Conservation (phyloP, 2,113 vertebrate genomes). For the Hyaena hyaena region DNA sequence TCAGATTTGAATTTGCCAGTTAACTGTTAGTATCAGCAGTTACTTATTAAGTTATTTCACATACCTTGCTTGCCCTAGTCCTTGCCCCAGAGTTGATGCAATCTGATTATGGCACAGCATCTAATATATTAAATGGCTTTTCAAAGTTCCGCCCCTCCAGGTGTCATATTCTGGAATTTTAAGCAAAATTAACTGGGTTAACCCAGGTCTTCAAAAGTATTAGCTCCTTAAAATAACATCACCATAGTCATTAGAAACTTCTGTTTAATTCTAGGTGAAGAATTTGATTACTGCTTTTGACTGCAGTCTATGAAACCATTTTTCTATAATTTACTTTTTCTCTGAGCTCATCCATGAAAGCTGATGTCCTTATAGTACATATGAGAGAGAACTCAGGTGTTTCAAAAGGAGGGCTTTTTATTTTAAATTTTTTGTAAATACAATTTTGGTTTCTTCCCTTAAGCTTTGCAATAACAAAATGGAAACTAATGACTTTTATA, state of each 20-base stretch:
- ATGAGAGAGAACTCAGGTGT: not conserved
- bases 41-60: not conserved
- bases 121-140: not conserved
- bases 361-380: not conserved
- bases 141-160: not conserved
- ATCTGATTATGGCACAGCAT: not conserved
- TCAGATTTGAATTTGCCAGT: not conserved
- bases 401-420: not conserved
- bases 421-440: not conserved
- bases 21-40: not conserved
- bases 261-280: not conserved
- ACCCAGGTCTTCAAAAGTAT: not conserved
- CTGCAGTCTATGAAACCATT: not conserved
- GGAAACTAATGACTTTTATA: not conserved
- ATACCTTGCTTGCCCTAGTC: not conserved
- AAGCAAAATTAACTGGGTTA: not conserved
- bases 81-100: not conserved
- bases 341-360: slow-evolving; percentile 14
- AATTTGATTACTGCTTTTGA: not conserved
- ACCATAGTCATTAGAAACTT: not conserved
- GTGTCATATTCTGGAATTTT: not conserved
- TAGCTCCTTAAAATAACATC: not conserved
- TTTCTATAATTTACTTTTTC: not conserved
- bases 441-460: not conserved
- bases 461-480: not conserved